Conservation (phyloP, 2,888 invertebrate genomes). For the Agrotis ipsilon region DNA sequence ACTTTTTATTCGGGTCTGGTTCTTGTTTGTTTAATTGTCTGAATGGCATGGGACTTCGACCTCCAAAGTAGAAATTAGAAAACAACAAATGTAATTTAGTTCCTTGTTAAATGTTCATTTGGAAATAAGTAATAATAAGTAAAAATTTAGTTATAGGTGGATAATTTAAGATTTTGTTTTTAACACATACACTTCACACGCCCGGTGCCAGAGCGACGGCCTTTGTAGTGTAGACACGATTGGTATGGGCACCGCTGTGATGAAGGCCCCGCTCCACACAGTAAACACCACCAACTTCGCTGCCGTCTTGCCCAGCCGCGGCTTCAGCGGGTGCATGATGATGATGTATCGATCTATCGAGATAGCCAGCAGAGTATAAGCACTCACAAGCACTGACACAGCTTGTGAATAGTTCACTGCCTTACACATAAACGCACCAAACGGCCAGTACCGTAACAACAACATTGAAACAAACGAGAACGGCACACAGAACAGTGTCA, state of each 20-base stretch:
- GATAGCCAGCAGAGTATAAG: conserved; percentile 97
- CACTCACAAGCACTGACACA: conserved; percentile 95
- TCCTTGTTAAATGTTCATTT: neutral
- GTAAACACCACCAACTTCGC: conserved; percentile 93
- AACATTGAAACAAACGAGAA: conserved; percentile 96
- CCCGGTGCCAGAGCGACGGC: conserved; percentile 92
- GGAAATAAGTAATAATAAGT: neutral
- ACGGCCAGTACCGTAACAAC: conserved; percentile 96
- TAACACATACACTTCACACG: conserved; percentile 92
- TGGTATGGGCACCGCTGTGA: conserved; percentile 95
- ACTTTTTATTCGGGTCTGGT: neutral
- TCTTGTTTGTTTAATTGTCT: conserved; percentile 6
- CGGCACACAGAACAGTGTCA: conserved; percentile 97
- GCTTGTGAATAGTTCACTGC: conserved; percentile 96
- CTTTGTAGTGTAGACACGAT: conserved; percentile 93
- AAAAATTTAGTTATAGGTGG: too few relatives aligned
- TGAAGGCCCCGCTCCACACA: conserved; percentile 95
- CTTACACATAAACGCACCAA: conserved; percentile 95
- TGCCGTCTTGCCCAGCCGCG: conserved; percentile 93
- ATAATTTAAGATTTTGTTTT: too few relatives aligned
- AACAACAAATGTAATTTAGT: neutral
- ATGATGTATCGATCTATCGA: conserved; percentile 98
- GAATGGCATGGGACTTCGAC: neutral
- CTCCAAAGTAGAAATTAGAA: conserved; percentile 2
- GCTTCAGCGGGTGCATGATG: conserved; percentile 96